Base-by-base conservation (phyloP, 1,140 invertebrate species). In the Lordiphosa mommai region DNA sequence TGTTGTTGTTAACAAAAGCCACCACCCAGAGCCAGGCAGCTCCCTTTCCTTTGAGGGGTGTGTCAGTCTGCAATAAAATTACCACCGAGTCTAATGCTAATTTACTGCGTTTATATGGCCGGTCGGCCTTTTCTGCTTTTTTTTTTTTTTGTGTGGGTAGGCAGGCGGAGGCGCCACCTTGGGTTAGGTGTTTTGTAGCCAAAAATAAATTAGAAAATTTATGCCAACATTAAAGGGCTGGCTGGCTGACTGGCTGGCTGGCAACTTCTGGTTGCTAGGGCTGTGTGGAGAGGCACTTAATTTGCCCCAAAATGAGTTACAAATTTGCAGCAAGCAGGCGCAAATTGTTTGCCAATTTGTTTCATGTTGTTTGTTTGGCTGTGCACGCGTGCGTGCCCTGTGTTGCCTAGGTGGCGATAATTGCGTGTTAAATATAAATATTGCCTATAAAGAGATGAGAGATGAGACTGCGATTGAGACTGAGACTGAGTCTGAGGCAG, bases 71-170 rank as follows among this genome's bases (percentile, higher is more conserved):
- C 63, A 71, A 46, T 61, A 67, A 66, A 77, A 72, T 79, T 69
- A 59, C 73, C 68, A 72, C 64, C 64, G 68, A 60, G 63, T 77
- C 67, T 77, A 77, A 77, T 77, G 61, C 68, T 79, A 79, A 79
- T 79, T 79, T 79, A 80, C 69, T 69, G 70, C 56, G 56, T 79
- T 79, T 79, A 56, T 67, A 61, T 77, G 38, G 53, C 37, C 13
- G 17, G 52, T 48, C 66, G 27, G 30, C 34, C 34, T 20, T 33
- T 47, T 14, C 29, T 13, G 43, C 29, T 38, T 48, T 29, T 14
- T 40, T 38, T 40, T 29, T 55, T 16, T 33, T 6, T 27, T 0
- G 23, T 6, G 5, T 6, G 10, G 46, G 23, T 7, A 4, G 4
- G 8, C 27, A n/a, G 6, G 12, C n/a, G 38, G 30, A 58, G 47